Evolutionary conservation across 2,797 vertebrate species (phyloP).

Genomic region (Distichodus sexfasciatus): DNA sequence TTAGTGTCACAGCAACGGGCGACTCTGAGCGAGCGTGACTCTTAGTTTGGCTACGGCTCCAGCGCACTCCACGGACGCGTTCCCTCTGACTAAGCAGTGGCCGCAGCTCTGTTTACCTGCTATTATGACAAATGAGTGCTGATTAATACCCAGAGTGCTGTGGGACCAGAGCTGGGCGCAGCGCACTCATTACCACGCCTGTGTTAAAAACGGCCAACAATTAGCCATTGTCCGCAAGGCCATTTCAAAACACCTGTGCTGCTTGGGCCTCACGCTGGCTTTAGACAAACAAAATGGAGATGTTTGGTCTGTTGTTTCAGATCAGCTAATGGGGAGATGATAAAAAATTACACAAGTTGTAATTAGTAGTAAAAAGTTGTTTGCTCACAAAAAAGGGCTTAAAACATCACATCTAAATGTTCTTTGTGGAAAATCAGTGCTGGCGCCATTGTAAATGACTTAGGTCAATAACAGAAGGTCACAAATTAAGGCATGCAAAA

Average conservation of each 20-base stretch:
- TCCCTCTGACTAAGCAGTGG: slow-evolving; percentile 18
- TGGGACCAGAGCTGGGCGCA: slow-evolving; percentile 52
- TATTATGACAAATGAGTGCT: slow-evolving; percentile 71
- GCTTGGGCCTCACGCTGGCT: slow-evolving; percentile 23
- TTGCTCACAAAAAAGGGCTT: no score
- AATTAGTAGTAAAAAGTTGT: not conserved
- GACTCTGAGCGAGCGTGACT: not conserved
- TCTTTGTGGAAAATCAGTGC: no score
- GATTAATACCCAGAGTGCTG: slow-evolving; percentile 72
- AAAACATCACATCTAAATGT: no score
- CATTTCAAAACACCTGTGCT: slow-evolving; percentile 67
- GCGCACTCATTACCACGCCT: slow-evolving; percentile 66
- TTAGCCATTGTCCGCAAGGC: slow-evolving; percentile 60
- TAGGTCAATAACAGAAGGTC: not conserved
- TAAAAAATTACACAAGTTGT: not conserved
- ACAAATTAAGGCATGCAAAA: not conserved
- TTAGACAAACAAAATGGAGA: slow-evolving; percentile 23
- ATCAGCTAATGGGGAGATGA: slow-evolving; percentile 4
- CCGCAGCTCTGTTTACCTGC: slow-evolving; percentile 63
- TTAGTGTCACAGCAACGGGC: not conserved
- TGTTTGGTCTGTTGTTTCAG: slow-evolving; percentile 18
- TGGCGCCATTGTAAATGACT: no score
- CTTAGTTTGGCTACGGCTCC: slow-evolving; percentile 17
- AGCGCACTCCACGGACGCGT: slow-evolving; percentile 42
- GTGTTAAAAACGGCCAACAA: slow-evolving; percentile 57